Evolutionary conservation across 2,888 invertebrate species (phyloP).

Genomic region (Steromphala cineraria): DNA sequence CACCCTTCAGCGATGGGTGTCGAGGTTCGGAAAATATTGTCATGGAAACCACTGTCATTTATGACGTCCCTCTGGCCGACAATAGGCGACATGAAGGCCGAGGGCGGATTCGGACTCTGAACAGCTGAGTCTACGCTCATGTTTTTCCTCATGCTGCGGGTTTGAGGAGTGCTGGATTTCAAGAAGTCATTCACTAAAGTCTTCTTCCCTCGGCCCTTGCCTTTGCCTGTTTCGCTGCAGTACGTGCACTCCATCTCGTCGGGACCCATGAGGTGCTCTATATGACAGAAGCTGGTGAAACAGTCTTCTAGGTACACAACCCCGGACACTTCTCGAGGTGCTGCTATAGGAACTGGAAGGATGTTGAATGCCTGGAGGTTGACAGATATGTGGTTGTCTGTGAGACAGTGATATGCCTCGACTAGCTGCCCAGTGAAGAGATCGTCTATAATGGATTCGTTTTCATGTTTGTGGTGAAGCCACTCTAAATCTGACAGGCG

Average conservation of each 20-base stretch:
- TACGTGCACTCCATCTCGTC: conserved; percentile 56
- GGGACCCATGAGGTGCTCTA: conserved; percentile 64
- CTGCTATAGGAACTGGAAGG: conserved; percentile 69
- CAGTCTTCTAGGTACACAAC: conserved; percentile 69
- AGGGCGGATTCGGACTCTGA: background rate
- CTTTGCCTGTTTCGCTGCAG: conserved; percentile 25
- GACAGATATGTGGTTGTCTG: conserved; percentile 67
- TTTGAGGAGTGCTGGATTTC: conserved; percentile 1
- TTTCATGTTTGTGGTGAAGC: conserved; percentile 71
- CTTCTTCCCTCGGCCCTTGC: background rate
- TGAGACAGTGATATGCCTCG: conserved; percentile 66
- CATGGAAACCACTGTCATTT: conserved; percentile 68
- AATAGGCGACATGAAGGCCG: conserved; percentile 61
- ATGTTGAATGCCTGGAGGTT: conserved; percentile 71
- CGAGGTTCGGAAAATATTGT: conserved; percentile 67
- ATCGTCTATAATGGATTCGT: conserved; percentile 68
- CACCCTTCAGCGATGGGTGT: conserved; percentile 61
- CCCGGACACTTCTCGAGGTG: conserved; percentile 59
- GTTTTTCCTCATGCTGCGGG: background rate
- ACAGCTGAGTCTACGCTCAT: background rate
- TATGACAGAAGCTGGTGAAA: conserved; percentile 68
- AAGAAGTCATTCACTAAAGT: background rate
- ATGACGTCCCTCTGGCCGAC: conserved; percentile 42
- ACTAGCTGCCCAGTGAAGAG: conserved; percentile 72
- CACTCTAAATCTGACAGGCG: conserved; percentile 72